A percentile compares a stretch with the other conserved stretches of the same genome.
Evolutionary conservation across 2,113 vertebrate genomes (phyloP).

Genomic region (Colius striatus): DNA sequence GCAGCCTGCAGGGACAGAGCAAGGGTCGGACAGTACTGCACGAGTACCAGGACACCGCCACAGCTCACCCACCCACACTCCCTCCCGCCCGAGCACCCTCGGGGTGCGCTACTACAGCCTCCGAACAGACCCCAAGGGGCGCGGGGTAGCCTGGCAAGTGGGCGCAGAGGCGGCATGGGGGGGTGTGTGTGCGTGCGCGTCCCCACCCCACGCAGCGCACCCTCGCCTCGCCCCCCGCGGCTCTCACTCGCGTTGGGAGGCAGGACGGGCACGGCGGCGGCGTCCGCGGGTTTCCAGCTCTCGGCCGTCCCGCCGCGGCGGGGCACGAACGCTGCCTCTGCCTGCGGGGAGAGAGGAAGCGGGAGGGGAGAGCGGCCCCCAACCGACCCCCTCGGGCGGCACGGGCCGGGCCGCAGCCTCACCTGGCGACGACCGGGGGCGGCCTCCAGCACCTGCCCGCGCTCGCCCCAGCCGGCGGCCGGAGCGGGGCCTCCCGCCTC

Average conservation of each 20-base stretch:
- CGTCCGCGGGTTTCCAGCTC: neutral
- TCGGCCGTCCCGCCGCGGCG: neutral
- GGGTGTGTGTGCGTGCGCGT: too few species aligned
- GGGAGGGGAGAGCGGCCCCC: too few species aligned
- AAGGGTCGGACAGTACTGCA: accelerated
- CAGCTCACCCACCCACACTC: accelerated
- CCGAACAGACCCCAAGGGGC: too few species aligned
- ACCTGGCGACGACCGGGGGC: neutral
- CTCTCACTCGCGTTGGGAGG: neutral
- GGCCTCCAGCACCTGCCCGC: neutral
- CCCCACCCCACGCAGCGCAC: accelerated
- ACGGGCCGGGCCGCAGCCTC: neutral
- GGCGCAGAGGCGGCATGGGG: accelerated
- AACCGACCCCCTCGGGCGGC: accelerated
- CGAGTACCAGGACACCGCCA: accelerated
- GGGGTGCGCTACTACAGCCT: neutral
- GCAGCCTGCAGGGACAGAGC: neutral
- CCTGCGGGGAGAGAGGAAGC: neutral
- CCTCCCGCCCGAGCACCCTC: accelerated
- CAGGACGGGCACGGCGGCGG: neutral
- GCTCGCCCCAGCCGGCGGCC: constrained; percentile 28
- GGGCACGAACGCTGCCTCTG: neutral
- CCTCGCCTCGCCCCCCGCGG: too few species aligned
- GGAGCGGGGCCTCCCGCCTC: neutral
- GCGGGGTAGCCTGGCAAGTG: constrained; percentile 38